Percentiles rank a stretch among this genome's conserved stretches.
Evolutionary conservation across 2,888 invertebrate genomes (phyloP).

Genomic region (Drosophila engyochracea): DNA sequence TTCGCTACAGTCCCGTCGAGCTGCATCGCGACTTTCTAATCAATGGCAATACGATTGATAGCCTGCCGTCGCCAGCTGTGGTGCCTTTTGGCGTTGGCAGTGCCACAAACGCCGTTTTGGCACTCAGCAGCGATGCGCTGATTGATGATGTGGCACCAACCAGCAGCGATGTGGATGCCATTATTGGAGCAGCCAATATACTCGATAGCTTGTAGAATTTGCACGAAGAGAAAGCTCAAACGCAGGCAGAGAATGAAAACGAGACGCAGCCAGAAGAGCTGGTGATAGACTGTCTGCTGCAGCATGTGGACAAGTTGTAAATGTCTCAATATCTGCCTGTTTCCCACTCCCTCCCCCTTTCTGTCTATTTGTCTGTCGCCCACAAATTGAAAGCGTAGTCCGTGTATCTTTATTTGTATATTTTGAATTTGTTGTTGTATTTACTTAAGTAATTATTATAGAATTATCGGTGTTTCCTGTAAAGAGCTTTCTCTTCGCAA

Average conservation of each 20-base stretch:
- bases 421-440: slow-evolving; percentile 37
- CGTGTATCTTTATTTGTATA: slow-evolving; percentile 7
- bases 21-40: slow-evolving; percentile 87
- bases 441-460: slow-evolving; percentile 26
- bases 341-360: background rate
- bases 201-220: slow-evolving; percentile 84
- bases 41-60: slow-evolving; percentile 88
- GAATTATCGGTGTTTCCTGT: slow-evolving; percentile 3
- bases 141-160: slow-evolving; percentile 69
- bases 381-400: background rate
- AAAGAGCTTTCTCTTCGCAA: slow-evolving; percentile 58
- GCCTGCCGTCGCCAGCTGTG: slow-evolving; percentile 73
- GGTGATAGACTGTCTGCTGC: slow-evolving; percentile 75
- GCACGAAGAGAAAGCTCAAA: slow-evolving; percentile 80
- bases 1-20: slow-evolving; percentile 87
- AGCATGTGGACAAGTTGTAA: slow-evolving; percentile 81
- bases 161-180: slow-evolving; percentile 81
- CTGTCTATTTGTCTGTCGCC: background rate
- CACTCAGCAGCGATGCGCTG: slow-evolving; percentile 64
- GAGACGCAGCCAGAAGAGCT: slow-evolving; percentile 36
- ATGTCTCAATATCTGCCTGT: slow-evolving; percentile 1
- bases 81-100: slow-evolving; percentile 47
- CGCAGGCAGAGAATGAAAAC: slow-evolving; percentile 20
- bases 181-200: slow-evolving; percentile 83
- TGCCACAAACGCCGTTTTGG: slow-evolving; percentile 42